A percentile compares a stretch with the other conserved stretches of the same genome.
Evolutionary conservation across 2,113 vertebrate species (phyloP).

Genomic region (Alethe diademata): DNA sequence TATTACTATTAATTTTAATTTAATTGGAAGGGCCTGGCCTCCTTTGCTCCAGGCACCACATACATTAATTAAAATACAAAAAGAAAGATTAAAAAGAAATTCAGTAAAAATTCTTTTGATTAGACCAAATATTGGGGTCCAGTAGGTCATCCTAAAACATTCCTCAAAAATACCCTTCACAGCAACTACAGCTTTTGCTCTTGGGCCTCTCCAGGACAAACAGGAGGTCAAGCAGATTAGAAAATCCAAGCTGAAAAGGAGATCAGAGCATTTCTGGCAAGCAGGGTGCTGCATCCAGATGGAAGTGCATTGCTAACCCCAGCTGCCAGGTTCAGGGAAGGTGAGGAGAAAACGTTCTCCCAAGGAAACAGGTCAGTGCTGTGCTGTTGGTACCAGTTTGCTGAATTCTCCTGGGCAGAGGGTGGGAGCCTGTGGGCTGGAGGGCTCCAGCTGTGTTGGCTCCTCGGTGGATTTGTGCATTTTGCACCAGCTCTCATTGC

Average conservation of each 20-base stretch:
- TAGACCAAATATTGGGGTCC: neutral
- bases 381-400: neutral
- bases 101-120: neutral
- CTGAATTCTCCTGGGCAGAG: rapidly evolving
- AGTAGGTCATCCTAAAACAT: neutral
- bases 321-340: neutral
- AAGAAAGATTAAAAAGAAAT: conserved; percentile 32
- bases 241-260: rapidly evolving
- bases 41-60: conserved; percentile 35
- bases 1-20: conserved; percentile 33
- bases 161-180: neutral
- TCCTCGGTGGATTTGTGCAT: neutral
- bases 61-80: conserved; percentile 47
- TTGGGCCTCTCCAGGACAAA: neutral
- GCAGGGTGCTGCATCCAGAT: neutral
- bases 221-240: neutral
- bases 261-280: neutral
- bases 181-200: neutral
- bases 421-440: too few relatives aligned
- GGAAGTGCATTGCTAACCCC: neutral
- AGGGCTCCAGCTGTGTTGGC: neutral
- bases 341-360: neutral
- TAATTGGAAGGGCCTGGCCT: conserved; percentile 42
- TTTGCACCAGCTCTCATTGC: neutral
- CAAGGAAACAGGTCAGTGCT: neutral